Evolutionary conservation across 2,888 invertebrate genomes (phyloP).

Genomic region (Catocala nupta): DNA sequence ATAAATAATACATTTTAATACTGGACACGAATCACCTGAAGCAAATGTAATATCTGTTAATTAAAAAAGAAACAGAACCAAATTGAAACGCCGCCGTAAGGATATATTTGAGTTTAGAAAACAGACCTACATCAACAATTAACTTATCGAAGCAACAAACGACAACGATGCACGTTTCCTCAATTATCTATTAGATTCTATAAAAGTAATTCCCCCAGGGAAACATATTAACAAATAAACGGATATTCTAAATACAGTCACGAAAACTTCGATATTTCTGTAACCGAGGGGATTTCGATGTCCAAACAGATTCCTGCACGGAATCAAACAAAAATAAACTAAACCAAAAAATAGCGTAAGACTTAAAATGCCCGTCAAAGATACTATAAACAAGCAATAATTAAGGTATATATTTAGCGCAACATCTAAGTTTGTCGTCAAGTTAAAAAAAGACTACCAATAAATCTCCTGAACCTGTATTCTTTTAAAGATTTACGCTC

Average conservation of each 20-base stretch:
- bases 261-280: slow-evolving; percentile 34
- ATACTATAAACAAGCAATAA: slow-evolving; percentile 69
- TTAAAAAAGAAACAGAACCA: neutral
- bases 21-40: no score
- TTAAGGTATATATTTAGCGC: slow-evolving; percentile 66
- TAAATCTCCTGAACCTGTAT: slow-evolving; percentile 57
- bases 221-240: slow-evolving; percentile 34
- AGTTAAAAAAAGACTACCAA: slow-evolving; percentile 69
- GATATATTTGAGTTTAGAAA: neutral
- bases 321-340: slow-evolving; percentile 50
- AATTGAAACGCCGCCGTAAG: neutral
- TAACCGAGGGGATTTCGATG: slow-evolving; percentile 23
- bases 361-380: slow-evolving; percentile 64
- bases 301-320: slow-evolving; percentile 49
- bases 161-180: slow-evolving; percentile 14
- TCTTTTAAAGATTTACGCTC: slow-evolving; percentile 44
- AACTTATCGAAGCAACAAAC: slow-evolving; percentile 8
- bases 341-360: slow-evolving; percentile 56
- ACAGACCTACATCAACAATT: slow-evolving; percentile 5
- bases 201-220: slow-evolving; percentile 17
- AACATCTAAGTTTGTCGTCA: slow-evolving; percentile 76
- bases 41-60: neutral
- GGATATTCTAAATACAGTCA: slow-evolving; percentile 39
- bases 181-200: slow-evolving; percentile 21
- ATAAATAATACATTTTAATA: no score